Percentiles rank a stretch among this genome's conserved stretches.
These are phyloP conservation scores for Tympanoctomys barrerae DNA, from an alignment of 2,797 vertebrate species.

Conservation along the genomic window DNA sequence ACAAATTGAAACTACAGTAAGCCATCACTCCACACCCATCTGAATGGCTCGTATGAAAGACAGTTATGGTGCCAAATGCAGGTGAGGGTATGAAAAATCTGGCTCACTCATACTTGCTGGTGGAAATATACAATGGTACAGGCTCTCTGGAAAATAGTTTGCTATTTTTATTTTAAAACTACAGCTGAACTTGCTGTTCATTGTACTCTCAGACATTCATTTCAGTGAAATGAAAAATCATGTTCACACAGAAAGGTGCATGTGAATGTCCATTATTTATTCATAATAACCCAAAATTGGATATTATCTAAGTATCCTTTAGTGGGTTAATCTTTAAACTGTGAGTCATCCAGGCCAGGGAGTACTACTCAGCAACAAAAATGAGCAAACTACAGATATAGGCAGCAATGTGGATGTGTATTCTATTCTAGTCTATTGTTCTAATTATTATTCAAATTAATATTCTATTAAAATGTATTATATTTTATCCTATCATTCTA, in stretches of 20 bases:
- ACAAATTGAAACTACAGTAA: background rate
- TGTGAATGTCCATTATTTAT: background rate
- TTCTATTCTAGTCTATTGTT: no score
- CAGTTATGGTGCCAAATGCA: background rate
- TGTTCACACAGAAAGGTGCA: background rate
- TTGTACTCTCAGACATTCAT: background rate
- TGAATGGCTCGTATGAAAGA: background rate
- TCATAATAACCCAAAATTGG: background rate
- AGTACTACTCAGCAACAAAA: background rate
- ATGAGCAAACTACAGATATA: background rate
- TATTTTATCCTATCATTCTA: no score
- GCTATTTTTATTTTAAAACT: slow-evolving; percentile 15
- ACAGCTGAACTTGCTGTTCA: background rate
- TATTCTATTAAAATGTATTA: no score
- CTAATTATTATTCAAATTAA: no score
- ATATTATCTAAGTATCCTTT: background rate
- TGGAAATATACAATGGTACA: background rate
- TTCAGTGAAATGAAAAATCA: background rate
- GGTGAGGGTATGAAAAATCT: background rate
- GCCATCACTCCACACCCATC: background rate
- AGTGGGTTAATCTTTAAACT: background rate
- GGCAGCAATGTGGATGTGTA: background rate
- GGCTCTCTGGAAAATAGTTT: background rate
- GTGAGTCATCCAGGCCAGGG: background rate
- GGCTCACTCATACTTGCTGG: background rate